These are phyloP conservation scores for Muscicapa comitata DNA, from an alignment of 2,797 vertebrate species.

Conservation along the genomic window DNA sequence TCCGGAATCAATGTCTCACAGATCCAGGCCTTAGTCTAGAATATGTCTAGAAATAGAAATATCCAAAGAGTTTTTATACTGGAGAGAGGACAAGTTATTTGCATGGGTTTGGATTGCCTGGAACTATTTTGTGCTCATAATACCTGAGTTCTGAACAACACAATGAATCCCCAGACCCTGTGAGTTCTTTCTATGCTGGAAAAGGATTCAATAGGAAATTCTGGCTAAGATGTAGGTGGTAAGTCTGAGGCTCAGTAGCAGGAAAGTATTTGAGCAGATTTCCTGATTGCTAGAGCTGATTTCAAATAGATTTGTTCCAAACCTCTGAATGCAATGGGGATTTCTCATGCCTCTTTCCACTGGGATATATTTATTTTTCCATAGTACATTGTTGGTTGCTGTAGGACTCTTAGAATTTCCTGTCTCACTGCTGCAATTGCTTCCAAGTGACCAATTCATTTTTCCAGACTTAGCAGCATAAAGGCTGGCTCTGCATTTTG, in stretches of 20 bases:
- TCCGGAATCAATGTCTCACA: neutral
- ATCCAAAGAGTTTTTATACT: neutral
- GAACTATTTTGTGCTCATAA: neutral
- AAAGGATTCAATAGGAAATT: neutral
- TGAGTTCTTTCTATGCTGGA: neutral
- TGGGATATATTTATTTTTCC: constrained; percentile 65
- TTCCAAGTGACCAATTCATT: constrained; percentile 10
- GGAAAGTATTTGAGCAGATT: constrained; percentile 57
- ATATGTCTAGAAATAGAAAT: neutral
- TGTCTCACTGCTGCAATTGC: constrained; percentile 23
- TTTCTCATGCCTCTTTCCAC: constrained; percentile 61
- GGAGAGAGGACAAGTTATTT: neutral
- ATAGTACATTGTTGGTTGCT: constrained; percentile 55
- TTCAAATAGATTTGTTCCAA: constrained; percentile 51
- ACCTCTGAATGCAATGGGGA: neutral
- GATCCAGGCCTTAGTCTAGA: neutral
- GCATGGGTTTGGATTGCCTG: neutral
- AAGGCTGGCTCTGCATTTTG: neutral
- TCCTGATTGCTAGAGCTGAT: constrained; percentile 46
- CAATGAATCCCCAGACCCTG: neutral
- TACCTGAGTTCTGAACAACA: neutral
- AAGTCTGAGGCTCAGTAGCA: neutral
- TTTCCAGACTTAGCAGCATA: constrained; percentile 28
- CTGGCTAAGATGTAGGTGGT: neutral
- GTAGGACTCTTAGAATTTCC: constrained; percentile 49